Conservation (phyloP, 2,113 vertebrate species). For the Ifrita kowaldi region DNA sequence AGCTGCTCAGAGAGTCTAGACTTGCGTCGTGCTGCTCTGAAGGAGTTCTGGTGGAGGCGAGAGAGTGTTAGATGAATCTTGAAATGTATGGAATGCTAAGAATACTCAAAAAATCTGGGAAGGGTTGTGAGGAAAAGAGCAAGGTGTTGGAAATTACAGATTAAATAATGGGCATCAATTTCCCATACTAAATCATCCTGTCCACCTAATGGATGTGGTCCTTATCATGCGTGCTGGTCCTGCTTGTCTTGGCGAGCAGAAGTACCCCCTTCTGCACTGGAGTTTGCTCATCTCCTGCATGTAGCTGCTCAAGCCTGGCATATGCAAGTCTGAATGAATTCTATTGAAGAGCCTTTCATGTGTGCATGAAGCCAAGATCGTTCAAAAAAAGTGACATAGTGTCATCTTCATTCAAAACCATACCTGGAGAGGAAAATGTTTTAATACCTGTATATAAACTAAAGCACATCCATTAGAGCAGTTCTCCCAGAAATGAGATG, state of each 20-base stretch:
- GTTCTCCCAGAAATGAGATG: neutral
- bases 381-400: neutral
- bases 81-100: neutral
- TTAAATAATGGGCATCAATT: neutral
- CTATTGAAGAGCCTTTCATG: neutral
- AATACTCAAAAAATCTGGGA: neutral
- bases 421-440: neutral
- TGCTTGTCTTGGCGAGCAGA: neutral
- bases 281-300: neutral
- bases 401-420: neutral
- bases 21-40: fast-evolving
- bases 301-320: neutral
- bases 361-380: neutral
- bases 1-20: neutral
- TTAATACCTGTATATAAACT: neutral
- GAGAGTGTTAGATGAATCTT: neutral
- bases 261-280: neutral
- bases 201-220: neutral
- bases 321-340: neutral
- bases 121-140: neutral
- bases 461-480: neutral
- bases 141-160: neutral
- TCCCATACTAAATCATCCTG: neutral
- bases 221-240: neutral
- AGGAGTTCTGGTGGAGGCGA: neutral